Evolutionary conservation across 1,140 invertebrate species (phyloP), one percentile per base, ranked within the genome.

Genomic region (Trichoplusia ni): DNA sequence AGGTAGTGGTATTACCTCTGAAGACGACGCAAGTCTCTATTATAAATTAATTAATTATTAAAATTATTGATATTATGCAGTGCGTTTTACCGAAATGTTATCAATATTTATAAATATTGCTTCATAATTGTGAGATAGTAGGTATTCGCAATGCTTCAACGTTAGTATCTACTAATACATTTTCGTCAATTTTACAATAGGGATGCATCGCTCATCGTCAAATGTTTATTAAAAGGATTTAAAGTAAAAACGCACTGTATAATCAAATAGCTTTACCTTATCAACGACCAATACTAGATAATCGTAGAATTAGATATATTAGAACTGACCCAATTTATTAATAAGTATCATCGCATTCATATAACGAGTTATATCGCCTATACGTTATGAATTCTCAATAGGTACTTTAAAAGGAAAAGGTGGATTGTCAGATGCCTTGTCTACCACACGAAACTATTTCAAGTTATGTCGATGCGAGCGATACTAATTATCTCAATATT

Each of bases 281-380:
- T 73, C 54, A 73, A 80, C 65, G 80, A 82, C 80, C 80, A 82
- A 82, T 72, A 42, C 58, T 77, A 81, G 73, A 71, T 59, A 67
- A 66, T 46, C 13, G 23, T 64, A 64, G 44, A 11, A 38, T 58
- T 58, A 58, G 53, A 56, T 19, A 67, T 47, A 33, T 64, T 67
- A 73, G 68, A 66, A 71, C 38, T 60, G 58, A 71, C 56, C 47
- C 64, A 51, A 21, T 44, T 58, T 25, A 25, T n/a, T 14, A 29
- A 25, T 37, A 25, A 54, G 35, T 25, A 38, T 54, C 35, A 21
- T 35, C 9, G 35, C 21, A 9, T 46, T 23, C 1, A 25, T n/a
- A 27, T 40, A 14, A 18, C 14, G 11, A n/a, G n/a, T n/a, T n/a
- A n/a, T n/a, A n/a, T n/a, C n/a, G n/a, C n/a, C n/a, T n/a, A n/a